Base-by-base conservation (phyloP, 2,113 vertebrate species). In the Hemibagrus wyckioides region DNA sequence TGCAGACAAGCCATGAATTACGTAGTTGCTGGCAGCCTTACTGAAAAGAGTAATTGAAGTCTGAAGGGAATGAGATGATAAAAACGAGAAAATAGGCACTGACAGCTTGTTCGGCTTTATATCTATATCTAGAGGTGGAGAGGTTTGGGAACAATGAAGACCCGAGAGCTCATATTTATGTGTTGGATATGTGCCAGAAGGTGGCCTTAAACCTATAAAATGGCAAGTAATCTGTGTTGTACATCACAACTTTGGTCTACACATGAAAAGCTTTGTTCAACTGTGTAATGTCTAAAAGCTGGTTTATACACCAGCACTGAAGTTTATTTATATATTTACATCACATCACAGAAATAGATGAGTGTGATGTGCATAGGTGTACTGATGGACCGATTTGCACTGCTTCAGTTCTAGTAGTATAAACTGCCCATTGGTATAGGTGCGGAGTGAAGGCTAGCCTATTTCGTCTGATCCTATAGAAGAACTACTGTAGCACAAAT, bases 41-140 rank as follows among this genome's bases (percentile, higher is more conserved):
- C 89, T 90, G 90, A 93, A 92, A 89, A 92, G 89, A 92, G 90
- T 86, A 93, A 94, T 94, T 94, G 91, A 93, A 94, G 90, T 86
- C 50, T 39, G 76, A 86, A 86, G 80, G 84, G 87, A 87, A 88
- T 85, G 77, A 85, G 86, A 71, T 65, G 56, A 88, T 83, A 87
- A 89, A 88, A 92, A 88, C 90, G 79, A 87, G 80, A 92, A 91
- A 90, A 92, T 85, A 84, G 89, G 80, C 87, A 82, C 65, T 90
- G 17, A 90, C 63, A 59, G 73, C 59, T 76, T 85, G 80, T 44
- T 87, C 50, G 10, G 50, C 50, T 87, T 76, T 48, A 67, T 69
- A 59, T 52, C 28, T 15, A 48, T 81, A 65, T 41, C 82, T 67
- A 77, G 17, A 80, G n/a, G 30, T 5, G 15, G 56, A 83, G n/a